Percentiles rank a stretch among this genome's conserved stretches.
Conservation (phyloP, 92 coral and sea anemone species). For the Parazoanthus darwini region DNA sequence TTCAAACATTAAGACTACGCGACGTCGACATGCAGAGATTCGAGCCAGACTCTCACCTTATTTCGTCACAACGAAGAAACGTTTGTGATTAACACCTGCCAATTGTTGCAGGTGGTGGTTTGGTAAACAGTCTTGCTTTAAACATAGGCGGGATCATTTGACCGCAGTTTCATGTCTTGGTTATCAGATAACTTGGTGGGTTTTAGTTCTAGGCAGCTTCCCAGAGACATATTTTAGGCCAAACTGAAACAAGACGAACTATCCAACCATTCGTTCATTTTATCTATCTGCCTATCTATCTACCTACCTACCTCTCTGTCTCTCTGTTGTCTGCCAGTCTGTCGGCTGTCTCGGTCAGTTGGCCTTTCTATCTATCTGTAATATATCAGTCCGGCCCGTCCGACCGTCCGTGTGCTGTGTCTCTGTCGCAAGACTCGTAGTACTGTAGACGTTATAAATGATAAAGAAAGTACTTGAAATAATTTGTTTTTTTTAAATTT, state of each 20-base stretch:
- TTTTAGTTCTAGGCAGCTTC: not conserved
- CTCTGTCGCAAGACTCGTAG: not conserved
- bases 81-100: not conserved
- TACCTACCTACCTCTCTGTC: no score
- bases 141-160: not conserved
- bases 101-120: not conserved
- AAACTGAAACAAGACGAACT: no score
- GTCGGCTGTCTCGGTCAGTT: no score
- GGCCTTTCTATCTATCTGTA: not conserved
- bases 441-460: not conserved
- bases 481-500: no score
- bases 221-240: no score
- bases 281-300: no score
- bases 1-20: not conserved
- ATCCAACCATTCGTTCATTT: no score
- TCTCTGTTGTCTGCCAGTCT: no score
- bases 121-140: not conserved
- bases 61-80: not conserved
- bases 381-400: not conserved
- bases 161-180: not conserved
- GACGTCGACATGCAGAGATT: not conserved
- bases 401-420: no score
- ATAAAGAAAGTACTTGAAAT: no score
- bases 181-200: not conserved
- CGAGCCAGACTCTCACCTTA: not conserved